Conservation (phyloP, 2,113 vertebrate genomes). For the Dasyurus viverrinus region DNA sequence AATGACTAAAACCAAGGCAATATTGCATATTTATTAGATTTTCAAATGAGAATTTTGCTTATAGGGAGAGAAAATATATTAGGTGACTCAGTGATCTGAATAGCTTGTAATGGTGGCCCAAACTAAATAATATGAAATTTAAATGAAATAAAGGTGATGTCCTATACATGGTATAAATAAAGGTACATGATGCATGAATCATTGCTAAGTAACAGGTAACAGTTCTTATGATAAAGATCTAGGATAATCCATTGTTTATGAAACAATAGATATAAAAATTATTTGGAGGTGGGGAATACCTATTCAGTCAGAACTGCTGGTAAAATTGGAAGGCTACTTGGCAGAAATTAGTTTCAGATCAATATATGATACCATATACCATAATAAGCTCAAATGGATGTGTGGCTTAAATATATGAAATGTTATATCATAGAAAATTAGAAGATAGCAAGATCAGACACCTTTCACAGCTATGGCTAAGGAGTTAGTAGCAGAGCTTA, state of each 20-base stretch:
- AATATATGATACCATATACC: neutral
- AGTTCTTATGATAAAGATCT: too few relatives aligned
- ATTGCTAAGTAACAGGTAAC: neutral
- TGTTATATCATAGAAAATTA: neutral
- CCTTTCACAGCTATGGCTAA: neutral
- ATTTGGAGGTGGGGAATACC: neutral
- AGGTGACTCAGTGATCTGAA: neutral
- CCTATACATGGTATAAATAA: neutral
- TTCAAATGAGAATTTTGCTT: neutral
- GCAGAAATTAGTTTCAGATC: neutral
- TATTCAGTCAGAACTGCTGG: neutral
- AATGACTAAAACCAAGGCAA: neutral
- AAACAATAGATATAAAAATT: neutral
- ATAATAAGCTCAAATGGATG: neutral
- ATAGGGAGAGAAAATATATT: neutral
- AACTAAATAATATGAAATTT: neutral
- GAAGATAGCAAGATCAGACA: neutral
- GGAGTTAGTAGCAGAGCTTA: neutral
- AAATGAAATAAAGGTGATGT: neutral
- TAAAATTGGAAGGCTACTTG: neutral
- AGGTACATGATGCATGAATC: neutral
- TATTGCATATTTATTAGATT: neutral
- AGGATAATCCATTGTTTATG: neutral
- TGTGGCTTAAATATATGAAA: neutral
- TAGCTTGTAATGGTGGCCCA: neutral